Evolutionary conservation across 2,797 vertebrate genomes (phyloP).

Genomic region (Champsocephalus gunnari): DNA sequence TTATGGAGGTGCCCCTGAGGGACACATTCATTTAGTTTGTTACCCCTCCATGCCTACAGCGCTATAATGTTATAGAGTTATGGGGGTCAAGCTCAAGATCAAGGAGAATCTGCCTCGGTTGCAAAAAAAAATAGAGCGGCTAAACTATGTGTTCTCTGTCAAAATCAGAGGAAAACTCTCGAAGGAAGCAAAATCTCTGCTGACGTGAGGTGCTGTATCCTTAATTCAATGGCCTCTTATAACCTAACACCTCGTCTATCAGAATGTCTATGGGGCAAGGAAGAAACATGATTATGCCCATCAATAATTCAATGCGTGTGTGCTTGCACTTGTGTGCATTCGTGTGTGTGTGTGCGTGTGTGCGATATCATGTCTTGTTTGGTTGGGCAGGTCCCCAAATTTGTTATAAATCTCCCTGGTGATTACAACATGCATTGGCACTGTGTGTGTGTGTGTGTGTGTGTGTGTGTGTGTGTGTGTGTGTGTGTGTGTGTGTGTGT

Average conservation of each 20-base stretch:
- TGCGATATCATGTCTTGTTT: slow-evolving; percentile 75
- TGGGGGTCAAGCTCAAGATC: slow-evolving; percentile 79
- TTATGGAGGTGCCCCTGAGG: slow-evolving; percentile 64
- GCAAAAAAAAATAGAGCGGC: slow-evolving; percentile 74
- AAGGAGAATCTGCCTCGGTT: slow-evolving; percentile 78
- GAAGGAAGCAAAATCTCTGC: slow-evolving; percentile 81
- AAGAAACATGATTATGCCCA: slow-evolving; percentile 84
- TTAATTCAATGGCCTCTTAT: slow-evolving; percentile 82
- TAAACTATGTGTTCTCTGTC: slow-evolving; percentile 79
- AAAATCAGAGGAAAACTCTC: slow-evolving; percentile 77
- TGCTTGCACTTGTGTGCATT: slow-evolving; percentile 28
- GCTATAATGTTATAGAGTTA: slow-evolving; percentile 76
- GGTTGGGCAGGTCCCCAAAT: slow-evolving; percentile 70
- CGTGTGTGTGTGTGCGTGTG: slow-evolving; percentile 32
- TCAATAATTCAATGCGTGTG: slow-evolving; percentile 83
- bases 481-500: background rate
- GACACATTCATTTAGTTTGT: slow-evolving; percentile 74
- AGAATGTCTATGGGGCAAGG: slow-evolving; percentile 74
- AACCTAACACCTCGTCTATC: slow-evolving; percentile 82
- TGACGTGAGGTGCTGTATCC: slow-evolving; percentile 73
- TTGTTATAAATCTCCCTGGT: slow-evolving; percentile 74
- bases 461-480: too few relatives aligned
- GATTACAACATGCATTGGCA: slow-evolving; percentile 69
- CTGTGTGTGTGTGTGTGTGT: background rate
- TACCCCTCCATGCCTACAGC: slow-evolving; percentile 57